phyloP scores from a whole-genome alignment of 53 echinoderm and acorn worm genomes.

The Echinometra lucunter region DNA sequence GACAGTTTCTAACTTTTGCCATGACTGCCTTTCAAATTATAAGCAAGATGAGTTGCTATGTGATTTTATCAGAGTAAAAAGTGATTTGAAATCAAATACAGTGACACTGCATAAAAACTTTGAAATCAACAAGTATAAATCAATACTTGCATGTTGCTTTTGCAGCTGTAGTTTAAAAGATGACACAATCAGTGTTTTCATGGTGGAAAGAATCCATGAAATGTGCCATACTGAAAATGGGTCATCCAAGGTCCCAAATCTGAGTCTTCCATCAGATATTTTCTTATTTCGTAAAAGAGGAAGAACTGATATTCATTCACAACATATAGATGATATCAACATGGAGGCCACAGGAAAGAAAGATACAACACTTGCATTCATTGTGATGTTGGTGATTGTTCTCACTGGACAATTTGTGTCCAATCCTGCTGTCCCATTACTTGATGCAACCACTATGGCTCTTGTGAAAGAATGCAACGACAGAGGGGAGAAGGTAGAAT shows the following conservation, averaged over 20 bases:
- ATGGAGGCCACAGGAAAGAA: neutral
- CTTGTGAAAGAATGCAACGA: constrained; percentile 65
- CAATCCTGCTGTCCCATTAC: constrained; percentile 61
- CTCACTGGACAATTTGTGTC: constrained; percentile 50
- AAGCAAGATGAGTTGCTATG: neutral
- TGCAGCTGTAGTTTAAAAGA: neutral
- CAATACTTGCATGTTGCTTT: neutral
- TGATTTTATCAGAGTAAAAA: neutral
- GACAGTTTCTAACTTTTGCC: neutral
- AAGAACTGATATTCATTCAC: neutral
- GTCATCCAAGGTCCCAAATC: neutral
- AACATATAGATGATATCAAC: neutral
- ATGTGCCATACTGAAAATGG: neutral
- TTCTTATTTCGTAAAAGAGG: neutral
- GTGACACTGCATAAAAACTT: neutral
- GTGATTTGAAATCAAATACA: neutral
- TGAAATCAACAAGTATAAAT: neutral
- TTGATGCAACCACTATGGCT: constrained; percentile 76
- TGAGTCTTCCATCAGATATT: neutral
- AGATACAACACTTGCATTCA: constrained; percentile 56
- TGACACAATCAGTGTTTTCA: neutral
- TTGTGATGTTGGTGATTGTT: constrained; percentile 64
- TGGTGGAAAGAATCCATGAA: neutral
- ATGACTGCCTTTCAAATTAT: neutral
- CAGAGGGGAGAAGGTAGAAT: constrained; percentile 52